Evolutionary conservation across 1,140 invertebrate species (phyloP), one percentile per base, ranked within the genome.

Genomic region (Drosophila sucinea): DNA sequence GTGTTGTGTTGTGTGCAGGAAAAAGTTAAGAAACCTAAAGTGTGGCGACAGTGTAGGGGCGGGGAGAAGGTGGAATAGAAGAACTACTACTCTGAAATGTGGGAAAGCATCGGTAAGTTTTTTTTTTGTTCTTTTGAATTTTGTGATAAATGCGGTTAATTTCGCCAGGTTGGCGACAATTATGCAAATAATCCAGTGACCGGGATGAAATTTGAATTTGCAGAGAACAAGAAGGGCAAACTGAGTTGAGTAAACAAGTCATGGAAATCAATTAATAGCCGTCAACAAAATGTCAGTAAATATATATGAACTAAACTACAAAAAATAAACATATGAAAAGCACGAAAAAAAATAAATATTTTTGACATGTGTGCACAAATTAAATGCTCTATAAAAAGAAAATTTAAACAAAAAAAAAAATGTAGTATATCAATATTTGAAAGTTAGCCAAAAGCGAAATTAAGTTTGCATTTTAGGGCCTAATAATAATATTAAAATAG

Each of bases 91-190:
- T 17, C 17, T 17, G 17, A 17, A 10, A 8, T 2, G 7, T 4
- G 32, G 8, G 57, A 35, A 30, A 55, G 63, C 62, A 47, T 54
- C 35, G 62, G 35, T 56, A 33, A 41, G 4, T 29, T 41, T 5
- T n/a, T 30, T 27, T 57, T 51, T 23, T 40, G 5, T 30, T 35
- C 51, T 66, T 54, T 41, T 64, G 44, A 11, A 70, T 66, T 73
- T 72, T 60, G 81, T 86, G 70, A 84, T 84, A 86, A 84, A 82
- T 85, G 74, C 63, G 58, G 66, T 82, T 85, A 71, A 85, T 78
- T 78, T 79, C 54, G 62, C 27, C 73, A 69, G 73, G 58, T 83
- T 66, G 60, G 57, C 67, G 78, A 67, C 64, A 86, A 82, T 85
- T 78, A 85, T 85, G 79, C 79, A 82, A 82, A 82, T 79, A 74